Percentiles rank a stretch among this genome's conserved stretches.
Evolutionary conservation across 2,797 vertebrate species (phyloP).

Genomic region (Gambelia wislizenii): DNA sequence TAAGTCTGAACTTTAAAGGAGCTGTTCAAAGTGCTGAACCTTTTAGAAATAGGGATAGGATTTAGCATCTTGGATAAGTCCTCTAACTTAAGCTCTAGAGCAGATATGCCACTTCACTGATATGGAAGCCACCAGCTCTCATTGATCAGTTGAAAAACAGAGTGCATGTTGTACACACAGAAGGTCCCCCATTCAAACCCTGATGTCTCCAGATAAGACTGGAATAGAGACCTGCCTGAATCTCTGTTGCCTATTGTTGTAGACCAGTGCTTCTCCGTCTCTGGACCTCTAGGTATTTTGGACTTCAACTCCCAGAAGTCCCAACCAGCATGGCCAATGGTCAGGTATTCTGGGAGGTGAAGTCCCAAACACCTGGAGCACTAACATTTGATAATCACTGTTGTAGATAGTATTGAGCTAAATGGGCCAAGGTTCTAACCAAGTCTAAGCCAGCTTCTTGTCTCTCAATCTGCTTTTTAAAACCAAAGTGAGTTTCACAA

Average conservation of each 20-base stretch:
- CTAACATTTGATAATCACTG: neutral
- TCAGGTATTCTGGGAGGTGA: neutral
- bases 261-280: neutral
- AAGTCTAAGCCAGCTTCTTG: neutral
- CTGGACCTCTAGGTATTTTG: neutral
- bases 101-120: too few relatives aligned
- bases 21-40: too few relatives aligned
- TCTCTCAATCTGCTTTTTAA: neutral
- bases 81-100: too few relatives aligned
- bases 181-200: neutral
- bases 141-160: too few relatives aligned
- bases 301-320: neutral
- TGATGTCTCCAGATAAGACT: neutral
- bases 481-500: neutral
- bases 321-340: neutral
- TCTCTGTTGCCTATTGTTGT: neutral
- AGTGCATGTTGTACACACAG: too few relatives aligned
- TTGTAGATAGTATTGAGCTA: too few relatives aligned
- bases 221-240: neutral
- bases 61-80: too few relatives aligned
- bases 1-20: too few relatives aligned
- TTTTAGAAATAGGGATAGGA: too few relatives aligned
- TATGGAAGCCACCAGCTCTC: too few relatives aligned
- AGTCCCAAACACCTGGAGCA: neutral
- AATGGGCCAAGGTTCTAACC: neutral